Evolutionary conservation across 2,888 invertebrate genomes (phyloP).

Genomic region (Tipula lateralis): DNA sequence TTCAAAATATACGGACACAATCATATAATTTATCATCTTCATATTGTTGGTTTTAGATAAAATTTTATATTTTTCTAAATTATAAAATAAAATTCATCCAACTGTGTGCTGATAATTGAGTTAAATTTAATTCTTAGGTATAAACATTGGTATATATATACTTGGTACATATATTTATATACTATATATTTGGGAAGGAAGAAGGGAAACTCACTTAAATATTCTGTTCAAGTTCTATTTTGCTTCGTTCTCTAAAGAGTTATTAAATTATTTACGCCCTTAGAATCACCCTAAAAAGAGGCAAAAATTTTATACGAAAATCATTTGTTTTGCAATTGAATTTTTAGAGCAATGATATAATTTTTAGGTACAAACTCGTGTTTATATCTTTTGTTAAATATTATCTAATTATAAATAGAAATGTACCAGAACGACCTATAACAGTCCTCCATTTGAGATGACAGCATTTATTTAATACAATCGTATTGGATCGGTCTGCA

Average conservation of each 20-base stretch:
- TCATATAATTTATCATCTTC: background rate
- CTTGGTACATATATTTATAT: no score
- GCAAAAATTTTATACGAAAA: background rate
- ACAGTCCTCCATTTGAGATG: no score
- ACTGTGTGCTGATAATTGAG: background rate
- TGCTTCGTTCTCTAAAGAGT: background rate
- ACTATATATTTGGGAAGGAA: no score
- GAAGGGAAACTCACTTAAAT: background rate
- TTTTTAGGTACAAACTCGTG: no score
- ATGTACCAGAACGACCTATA: no score
- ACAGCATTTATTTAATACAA: no score
- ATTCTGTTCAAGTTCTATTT: slow-evolving; percentile 1
- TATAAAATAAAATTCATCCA: background rate
- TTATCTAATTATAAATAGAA: no score
- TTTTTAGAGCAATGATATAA: background rate
- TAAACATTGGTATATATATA: background rate
- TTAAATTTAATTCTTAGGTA: slow-evolving; percentile 11
- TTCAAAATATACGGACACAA: background rate
- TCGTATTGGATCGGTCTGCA: no score
- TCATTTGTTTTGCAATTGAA: background rate
- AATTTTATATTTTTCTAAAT: background rate
- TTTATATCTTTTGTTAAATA: no score
- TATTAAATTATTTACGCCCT: slow-evolving; percentile 19
- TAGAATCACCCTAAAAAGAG: background rate
- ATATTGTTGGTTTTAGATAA: background rate